These are phyloP conservation scores for Notechis scutatus DNA, from an alignment of 2,113 vertebrate species.

Conservation along the genomic window DNA sequence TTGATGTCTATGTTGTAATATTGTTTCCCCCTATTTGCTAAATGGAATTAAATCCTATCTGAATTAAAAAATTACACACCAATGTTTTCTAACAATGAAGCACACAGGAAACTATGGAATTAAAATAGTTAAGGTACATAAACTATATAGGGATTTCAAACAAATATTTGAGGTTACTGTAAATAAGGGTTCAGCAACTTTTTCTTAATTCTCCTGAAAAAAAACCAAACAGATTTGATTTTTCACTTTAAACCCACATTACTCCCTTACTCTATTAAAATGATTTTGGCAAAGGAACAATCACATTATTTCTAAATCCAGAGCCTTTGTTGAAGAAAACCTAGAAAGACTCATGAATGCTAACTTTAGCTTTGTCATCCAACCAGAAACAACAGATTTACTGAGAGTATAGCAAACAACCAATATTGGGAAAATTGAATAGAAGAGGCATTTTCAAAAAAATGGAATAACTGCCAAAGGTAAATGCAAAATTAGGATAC, in stretches of 20 bases:
- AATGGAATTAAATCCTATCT: background rate
- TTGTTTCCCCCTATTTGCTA: background rate
- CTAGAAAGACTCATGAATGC: background rate
- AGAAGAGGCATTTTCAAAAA: background rate
- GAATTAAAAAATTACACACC: conserved; percentile 24
- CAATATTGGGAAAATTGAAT: background rate
- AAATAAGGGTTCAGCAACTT: background rate
- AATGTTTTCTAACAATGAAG: background rate
- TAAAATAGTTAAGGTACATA: background rate
- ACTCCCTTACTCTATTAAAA: background rate
- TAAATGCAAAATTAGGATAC: background rate
- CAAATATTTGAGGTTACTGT: background rate
- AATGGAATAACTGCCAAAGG: background rate
- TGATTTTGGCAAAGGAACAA: background rate
- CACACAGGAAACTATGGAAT: background rate
- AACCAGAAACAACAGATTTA: background rate
- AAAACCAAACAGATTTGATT: background rate
- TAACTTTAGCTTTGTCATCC: background rate
- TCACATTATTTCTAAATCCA: background rate
- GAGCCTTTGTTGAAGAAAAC: background rate
- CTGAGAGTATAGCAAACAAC: background rate
- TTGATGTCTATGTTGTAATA: conserved; percentile 26
- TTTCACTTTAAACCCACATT: background rate
- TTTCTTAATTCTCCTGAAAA: background rate
- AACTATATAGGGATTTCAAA: background rate